These are phyloP conservation scores for Leuctra nigra DNA, from an alignment of 2,888 invertebrate genomes.

Conservation along the genomic window DNA sequence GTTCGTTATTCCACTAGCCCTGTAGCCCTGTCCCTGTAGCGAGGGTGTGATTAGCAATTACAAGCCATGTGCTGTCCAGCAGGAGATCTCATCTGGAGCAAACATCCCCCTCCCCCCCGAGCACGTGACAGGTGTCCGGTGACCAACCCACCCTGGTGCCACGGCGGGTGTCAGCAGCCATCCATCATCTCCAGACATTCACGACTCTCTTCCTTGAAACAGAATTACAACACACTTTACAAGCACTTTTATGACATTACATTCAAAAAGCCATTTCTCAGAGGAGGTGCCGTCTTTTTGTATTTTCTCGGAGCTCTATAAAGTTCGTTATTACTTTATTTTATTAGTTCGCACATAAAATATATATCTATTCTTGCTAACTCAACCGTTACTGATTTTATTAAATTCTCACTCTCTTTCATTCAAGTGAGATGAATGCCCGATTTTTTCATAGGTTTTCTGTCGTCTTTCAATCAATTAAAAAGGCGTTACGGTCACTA, in stretches of 20 bases:
- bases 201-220: not conserved
- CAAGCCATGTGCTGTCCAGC: not conserved
- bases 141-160: not conserved
- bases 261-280: too few relatives aligned
- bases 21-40: not conserved
- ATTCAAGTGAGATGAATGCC: not conserved
- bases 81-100: not conserved
- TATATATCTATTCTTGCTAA: not conserved
- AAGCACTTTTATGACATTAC: too few relatives aligned
- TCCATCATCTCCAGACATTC: not conserved
- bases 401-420: not conserved
- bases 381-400: not conserved
- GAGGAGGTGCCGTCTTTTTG: too few relatives aligned
- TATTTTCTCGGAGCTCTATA: too few relatives aligned
- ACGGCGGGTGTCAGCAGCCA: slow-evolving; percentile 1
- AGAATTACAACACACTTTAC: too few relatives aligned
- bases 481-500: not conserved
- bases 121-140: slow-evolving; percentile 6
- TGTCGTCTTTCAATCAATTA: slow-evolving; percentile 1
- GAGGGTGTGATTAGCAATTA: too few relatives aligned
- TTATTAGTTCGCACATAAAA: too few relatives aligned
- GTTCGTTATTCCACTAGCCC: too few relatives aligned
- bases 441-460: not conserved
- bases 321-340: too few relatives aligned
- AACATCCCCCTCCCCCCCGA: not conserved